Evolutionary conservation across 1,140 invertebrate species (phyloP), one percentile per base, ranked within the genome.

Genomic region (Diorhabda sublineata): DNA sequence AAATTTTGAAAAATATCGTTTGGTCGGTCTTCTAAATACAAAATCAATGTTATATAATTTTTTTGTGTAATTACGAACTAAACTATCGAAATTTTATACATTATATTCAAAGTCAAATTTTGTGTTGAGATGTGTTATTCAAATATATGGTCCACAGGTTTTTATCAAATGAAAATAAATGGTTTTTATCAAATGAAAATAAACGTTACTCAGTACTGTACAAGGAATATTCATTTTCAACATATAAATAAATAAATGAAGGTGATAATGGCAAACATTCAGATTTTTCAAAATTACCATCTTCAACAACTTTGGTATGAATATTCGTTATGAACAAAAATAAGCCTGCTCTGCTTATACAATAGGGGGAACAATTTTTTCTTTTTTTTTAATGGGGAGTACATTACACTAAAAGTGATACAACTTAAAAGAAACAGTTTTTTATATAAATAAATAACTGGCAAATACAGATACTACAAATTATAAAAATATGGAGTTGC

Each of bases 301-400:
- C n/a, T n/a, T n/a, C 47, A 52, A 4, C 26, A 56, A 64, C 69
- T 73, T 73, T 71, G 68, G 71, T 52, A 52, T 52, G 47, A 52
- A 52, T n/a, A 52, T 52, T 52, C 47, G 6, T 52, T 52, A n/a
- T 8, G n/a, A 52, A 52, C 47, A 52, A 52, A 77, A 79, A 77
- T 76, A 79, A 79, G 58, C 77, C 74, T 79, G 78, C 78, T 79
- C 78, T 79, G 76, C 74, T 75, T 78, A 79, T 77, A 72, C 72
- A 70, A 73, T 77, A 73, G 71, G 74, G 73, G 73, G 72, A 66
- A 66, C 65, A 71, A 52, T 52, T 52, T 52, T n/a, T 52, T 52
- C n/a, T 52, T 52, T 52, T 52, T 52, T 2, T 52, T 52, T 52
- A 52, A 52, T 52, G 47, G 42, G 61, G 67, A 62, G 56, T 71